Percentiles rank a stretch among this genome's conserved stretches.
Evolutionary conservation across 2,888 invertebrate species (phyloP).

Genomic region (Julus scandinavius): DNA sequence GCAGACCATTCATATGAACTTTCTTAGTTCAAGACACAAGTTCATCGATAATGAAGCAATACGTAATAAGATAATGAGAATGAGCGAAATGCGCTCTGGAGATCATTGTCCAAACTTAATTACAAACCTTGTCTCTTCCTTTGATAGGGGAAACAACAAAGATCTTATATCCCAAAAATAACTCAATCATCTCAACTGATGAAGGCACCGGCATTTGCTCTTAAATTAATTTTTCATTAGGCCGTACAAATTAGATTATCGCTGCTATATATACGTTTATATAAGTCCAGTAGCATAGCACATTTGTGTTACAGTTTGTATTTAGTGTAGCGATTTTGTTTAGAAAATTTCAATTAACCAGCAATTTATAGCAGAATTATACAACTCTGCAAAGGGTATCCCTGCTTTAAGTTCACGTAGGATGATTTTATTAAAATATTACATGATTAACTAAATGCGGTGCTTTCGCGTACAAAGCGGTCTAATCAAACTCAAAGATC

Average conservation of each 20-base stretch:
- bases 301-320: not conserved
- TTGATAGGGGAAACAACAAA: not conserved
- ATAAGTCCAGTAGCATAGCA: not conserved
- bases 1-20: not conserved
- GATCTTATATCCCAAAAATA: conserved; percentile 22
- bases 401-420: not conserved
- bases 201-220: not conserved
- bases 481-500: not conserved
- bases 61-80: not conserved
- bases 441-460: not conserved
- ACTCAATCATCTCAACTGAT: not conserved
- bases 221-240: not conserved
- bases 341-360: not conserved
- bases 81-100: not conserved
- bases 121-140: not conserved
- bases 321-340: not conserved
- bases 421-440: conserved; percentile 17
- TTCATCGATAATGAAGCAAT: conserved; percentile 22
- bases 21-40: not conserved
- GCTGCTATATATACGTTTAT: not conserved
- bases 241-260: not conserved
- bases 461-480: not conserved
- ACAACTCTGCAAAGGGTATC: not conserved
- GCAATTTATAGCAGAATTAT: not conserved
- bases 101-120: not conserved